Conservation (phyloP, 2,113 vertebrate species). For the Dipodomys ordii region DNA sequence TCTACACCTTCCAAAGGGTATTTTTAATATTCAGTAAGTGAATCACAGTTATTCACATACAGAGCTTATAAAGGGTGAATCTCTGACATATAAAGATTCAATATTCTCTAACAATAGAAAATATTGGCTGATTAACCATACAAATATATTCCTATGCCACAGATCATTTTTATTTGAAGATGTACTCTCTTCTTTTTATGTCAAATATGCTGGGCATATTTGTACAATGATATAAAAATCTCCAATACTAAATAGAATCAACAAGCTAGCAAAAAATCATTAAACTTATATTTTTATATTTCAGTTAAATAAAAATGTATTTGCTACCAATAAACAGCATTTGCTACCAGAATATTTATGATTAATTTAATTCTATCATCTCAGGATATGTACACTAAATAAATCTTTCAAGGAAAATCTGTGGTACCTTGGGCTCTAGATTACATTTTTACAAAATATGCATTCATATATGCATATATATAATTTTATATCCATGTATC, state of each 20-base stretch:
- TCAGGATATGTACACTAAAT: slow-evolving; percentile 49
- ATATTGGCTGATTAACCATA: not conserved
- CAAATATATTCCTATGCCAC: not conserved
- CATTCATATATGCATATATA: not conserved
- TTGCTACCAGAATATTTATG: not conserved
- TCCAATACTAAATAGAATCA: slow-evolving; percentile 22
- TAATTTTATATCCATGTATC: not conserved
- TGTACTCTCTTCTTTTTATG: slow-evolving; percentile 28
- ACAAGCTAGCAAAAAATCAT: not conserved
- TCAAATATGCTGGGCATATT: not conserved
- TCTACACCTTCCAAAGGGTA: not conserved
- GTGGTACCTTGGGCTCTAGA: not conserved
- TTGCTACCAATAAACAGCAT: not conserved
- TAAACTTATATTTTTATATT: slow-evolving; percentile 10
- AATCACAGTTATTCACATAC: not conserved
- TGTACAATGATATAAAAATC: not conserved
- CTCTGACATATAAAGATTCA: slow-evolving; percentile 46
- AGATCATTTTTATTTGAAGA: not conserved
- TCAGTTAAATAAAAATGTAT: slow-evolving; percentile 22
- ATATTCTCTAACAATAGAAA: not conserved
- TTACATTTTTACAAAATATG: not conserved
- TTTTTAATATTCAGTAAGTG: slow-evolving; percentile 14
- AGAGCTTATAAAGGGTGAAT: not conserved
- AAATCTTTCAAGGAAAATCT: slow-evolving; percentile 56
- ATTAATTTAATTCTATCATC: slow-evolving; percentile 58